phyloP scores from a whole-genome alignment of 1,140 invertebrate species.

The Ceratosolen fusciceps region DNA sequence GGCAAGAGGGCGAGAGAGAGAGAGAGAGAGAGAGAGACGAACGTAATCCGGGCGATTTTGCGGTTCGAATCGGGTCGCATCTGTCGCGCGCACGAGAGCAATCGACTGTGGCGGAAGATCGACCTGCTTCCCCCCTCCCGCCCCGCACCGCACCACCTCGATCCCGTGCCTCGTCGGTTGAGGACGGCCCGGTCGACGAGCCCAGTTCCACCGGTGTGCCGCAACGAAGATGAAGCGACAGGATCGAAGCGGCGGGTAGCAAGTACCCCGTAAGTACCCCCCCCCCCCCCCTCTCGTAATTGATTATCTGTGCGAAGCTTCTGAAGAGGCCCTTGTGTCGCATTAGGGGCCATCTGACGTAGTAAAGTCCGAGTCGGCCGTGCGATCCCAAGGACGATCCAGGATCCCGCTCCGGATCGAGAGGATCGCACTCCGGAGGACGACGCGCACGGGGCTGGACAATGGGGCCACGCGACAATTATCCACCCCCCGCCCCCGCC shows the following conservation, averaged over 20 bases:
- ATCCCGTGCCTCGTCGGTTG: too few relatives aligned
- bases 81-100: slow-evolving; percentile 58
- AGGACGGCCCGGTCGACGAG: too few relatives aligned
- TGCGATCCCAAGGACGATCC: too few relatives aligned
- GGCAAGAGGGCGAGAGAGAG: not conserved
- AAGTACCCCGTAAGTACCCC: too few relatives aligned
- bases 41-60: slow-evolving; percentile 66
- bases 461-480: too few relatives aligned
- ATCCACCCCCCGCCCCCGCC: too few relatives aligned
- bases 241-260: too few relatives aligned
- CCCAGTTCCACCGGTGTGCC: too few relatives aligned
- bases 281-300: slow-evolving; percentile 64
- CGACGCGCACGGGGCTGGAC: too few relatives aligned
- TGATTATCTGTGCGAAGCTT: slow-evolving; percentile 72
- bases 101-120: slow-evolving; percentile 32
- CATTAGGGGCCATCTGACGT: slow-evolving; percentile 62
- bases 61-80: slow-evolving; percentile 64
- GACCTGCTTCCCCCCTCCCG: not conserved
- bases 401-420: too few relatives aligned
- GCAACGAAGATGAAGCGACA: too few relatives aligned
- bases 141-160: not conserved
- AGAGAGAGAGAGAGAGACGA: not conserved
- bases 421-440: too few relatives aligned
- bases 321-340: slow-evolving; percentile 66
- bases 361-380: not conserved